A percentile compares a stretch with the other conserved stretches of the same genome.
phyloP scores from a whole-genome alignment of 1,140 invertebrate genomes.

The Pachypeltis micranthus region DNA sequence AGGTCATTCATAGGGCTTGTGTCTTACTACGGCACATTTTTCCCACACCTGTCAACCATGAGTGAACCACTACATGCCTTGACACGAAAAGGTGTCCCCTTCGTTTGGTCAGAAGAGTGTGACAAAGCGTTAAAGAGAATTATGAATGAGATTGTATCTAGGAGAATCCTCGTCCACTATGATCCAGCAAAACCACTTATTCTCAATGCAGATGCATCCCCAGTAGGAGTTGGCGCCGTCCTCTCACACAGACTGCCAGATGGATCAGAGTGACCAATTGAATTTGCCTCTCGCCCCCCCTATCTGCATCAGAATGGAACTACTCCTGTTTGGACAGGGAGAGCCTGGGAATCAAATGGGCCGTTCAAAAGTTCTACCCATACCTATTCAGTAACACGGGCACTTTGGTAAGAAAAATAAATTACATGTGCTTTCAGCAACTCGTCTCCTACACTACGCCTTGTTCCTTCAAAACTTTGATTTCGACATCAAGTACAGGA shows the following conservation, averaged over 20 bases:
- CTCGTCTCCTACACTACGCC: conserved; percentile 31
- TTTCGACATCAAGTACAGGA: conserved; percentile 31
- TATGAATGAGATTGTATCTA: conserved; percentile 16
- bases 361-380: neutral
- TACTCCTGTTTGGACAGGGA: conserved; percentile 40
- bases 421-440: conserved; percentile 28
- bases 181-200: conserved; percentile 19
- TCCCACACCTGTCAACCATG: conserved; percentile 8
- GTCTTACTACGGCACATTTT: conserved; percentile 16
- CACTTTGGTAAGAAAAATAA: conserved; percentile 32
- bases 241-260: conserved; percentile 25
- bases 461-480: conserved; percentile 31
- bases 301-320: conserved; percentile 32
- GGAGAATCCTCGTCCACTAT: conserved; percentile 24
- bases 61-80: conserved; percentile 11
- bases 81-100: conserved; percentile 7
- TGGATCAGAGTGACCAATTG: neutral
- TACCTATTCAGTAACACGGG: conserved; percentile 35
- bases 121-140: conserved; percentile 18
- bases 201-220: conserved; percentile 27
- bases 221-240: conserved; percentile 27
- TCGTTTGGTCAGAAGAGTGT: conserved; percentile 18
- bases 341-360: conserved; percentile 28
- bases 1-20: conserved; percentile 27
- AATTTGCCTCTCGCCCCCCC: conserved; percentile 27